These are phyloP conservation scores for Trachelus tabidus DNA, from an alignment of 2,888 invertebrate genomes.

Conservation along the genomic window DNA sequence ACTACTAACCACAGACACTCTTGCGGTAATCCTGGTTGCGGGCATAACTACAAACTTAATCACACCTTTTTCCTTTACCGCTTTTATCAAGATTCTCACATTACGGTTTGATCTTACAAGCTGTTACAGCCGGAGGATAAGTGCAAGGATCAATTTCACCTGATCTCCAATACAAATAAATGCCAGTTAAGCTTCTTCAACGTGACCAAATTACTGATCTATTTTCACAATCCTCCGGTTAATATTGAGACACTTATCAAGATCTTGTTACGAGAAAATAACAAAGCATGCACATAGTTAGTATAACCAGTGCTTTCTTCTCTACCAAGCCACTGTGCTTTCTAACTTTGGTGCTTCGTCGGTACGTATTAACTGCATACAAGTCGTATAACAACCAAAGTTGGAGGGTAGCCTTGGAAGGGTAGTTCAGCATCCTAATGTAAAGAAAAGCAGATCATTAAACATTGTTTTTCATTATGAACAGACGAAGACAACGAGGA, in stretches of 20 bases:
- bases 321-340: neutral
- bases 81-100: slow-evolving; percentile 6
- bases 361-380: neutral
- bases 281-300: neutral
- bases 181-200: neutral
- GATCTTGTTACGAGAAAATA: neutral
- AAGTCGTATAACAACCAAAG: neutral
- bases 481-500: slow-evolving; percentile 61
- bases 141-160: neutral
- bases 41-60: slow-evolving; percentile 64
- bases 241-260: neutral
- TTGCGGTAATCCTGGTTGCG: slow-evolving; percentile 67
- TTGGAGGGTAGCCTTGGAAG: neutral
- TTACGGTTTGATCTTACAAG: neutral
- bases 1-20: slow-evolving; percentile 67
- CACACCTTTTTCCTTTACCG: slow-evolving; percentile 42
- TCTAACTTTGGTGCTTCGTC: neutral
- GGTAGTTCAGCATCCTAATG: neutral
- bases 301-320: neutral
- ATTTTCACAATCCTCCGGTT: neutral
- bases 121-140: slow-evolving; percentile 2
- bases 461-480: neutral
- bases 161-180: neutral
- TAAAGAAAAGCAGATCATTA: neutral
- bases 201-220: neutral